A percentile compares a stretch with the other conserved stretches of the same genome.
Conservation (phyloP, 2,888 invertebrate species). For the Nematopogon swammerdamellus region DNA sequence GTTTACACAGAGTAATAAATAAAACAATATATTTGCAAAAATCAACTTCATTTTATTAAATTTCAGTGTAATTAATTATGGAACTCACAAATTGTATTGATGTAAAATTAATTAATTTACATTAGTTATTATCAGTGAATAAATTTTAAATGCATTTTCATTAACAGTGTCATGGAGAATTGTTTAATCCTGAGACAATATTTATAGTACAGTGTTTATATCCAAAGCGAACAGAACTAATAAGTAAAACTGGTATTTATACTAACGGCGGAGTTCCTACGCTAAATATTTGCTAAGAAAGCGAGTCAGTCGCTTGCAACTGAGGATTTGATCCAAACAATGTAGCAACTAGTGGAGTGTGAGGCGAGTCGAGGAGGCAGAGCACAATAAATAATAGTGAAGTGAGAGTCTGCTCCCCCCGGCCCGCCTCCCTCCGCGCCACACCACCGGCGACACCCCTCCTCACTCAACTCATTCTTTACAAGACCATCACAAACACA, state of each 20-base stretch:
- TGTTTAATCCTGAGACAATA: neutral
- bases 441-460: neutral
- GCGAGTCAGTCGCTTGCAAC: neutral
- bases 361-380: neutral
- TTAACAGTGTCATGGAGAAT: slow-evolving; percentile 46
- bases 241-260: neutral
- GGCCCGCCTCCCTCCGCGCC: neutral
- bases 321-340: neutral
- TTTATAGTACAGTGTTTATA: neutral
- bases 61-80: slow-evolving; percentile 42
- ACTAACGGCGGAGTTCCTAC: neutral
- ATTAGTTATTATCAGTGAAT: slow-evolving; percentile 48
- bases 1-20: neutral
- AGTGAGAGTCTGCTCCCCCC: too few species aligned
- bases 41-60: slow-evolving; percentile 49
- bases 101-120: slow-evolving; percentile 41
- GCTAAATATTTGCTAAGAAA: neutral
- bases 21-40: slow-evolving; percentile 25
- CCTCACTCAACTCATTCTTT: neutral
- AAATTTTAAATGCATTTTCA: slow-evolving; percentile 48
- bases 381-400: neutral
- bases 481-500: neutral
- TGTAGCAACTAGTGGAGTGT: neutral
- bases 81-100: slow-evolving; percentile 51
- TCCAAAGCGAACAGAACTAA: neutral